A percentile compares a stretch with the other conserved stretches of the same genome.
These are phyloP conservation scores for Campylomormyrus numenius DNA, from an alignment of 2,113 vertebrate genomes.

Conservation along the genomic window DNA sequence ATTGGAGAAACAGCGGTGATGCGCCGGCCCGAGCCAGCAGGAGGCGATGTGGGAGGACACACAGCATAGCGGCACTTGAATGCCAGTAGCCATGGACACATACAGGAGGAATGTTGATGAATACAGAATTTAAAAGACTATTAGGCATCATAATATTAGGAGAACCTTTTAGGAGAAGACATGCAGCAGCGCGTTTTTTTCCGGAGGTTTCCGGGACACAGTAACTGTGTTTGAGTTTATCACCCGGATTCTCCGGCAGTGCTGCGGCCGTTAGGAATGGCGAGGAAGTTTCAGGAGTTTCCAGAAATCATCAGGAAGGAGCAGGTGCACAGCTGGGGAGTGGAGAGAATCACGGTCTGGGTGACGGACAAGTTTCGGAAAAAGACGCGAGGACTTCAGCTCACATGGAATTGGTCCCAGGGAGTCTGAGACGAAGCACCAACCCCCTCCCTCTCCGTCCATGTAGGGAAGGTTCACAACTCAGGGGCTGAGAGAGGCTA, in stretches of 20 bases:
- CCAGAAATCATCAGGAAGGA: slow-evolving; percentile 23
- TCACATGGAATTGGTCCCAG: slow-evolving; percentile 41
- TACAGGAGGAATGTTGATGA: neutral
- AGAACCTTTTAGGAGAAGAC: neutral
- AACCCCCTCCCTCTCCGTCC: slow-evolving; percentile 34
- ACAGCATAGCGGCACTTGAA: neutral
- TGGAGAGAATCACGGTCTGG: neutral
- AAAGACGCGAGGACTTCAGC: slow-evolving; percentile 29
- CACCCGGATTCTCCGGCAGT: neutral
- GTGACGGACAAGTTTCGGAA: neutral
- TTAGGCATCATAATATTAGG: neutral
- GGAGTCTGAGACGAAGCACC: neutral
- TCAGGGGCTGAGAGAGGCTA: slow-evolving; percentile 10
- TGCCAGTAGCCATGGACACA: neutral
- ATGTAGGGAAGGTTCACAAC: slow-evolving; percentile 24
- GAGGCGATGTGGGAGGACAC: neutral
- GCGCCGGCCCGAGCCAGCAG: neutral
- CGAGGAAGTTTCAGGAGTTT: slow-evolving; percentile 26
- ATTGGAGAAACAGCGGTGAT: slow-evolving; percentile 25
- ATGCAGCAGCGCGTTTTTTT: neutral
- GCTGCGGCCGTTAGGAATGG: slow-evolving; percentile 27
- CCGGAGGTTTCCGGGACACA: neutral
- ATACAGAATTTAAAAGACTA: neutral
- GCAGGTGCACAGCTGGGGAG: neutral
- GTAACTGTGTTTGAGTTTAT: neutral